Evolutionary conservation across 2,797 vertebrate genomes (phyloP).

Genomic region (Astyanax mexicanus): DNA sequence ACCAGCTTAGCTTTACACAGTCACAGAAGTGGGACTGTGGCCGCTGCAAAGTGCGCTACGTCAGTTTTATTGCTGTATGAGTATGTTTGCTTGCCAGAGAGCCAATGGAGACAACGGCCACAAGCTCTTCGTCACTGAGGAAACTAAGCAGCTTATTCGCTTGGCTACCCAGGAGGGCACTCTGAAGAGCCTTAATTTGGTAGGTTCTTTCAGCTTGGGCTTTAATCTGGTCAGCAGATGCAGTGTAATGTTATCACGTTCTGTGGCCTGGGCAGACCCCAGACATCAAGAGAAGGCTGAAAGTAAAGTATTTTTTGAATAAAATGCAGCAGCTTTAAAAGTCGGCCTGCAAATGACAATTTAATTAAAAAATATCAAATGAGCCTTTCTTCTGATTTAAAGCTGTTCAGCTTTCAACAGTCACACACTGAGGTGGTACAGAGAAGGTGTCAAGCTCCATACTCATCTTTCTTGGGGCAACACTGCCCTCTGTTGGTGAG

Average conservation of each 20-base stretch:
- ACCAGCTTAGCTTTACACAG: background rate
- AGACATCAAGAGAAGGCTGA: background rate
- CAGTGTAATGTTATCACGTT: conserved; percentile 9
- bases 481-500: conserved; percentile 43
- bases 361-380: background rate
- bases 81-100: conserved; percentile 6
- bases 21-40: background rate
- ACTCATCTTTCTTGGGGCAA: conserved; percentile 1
- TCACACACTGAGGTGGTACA: background rate
- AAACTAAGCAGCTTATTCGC: conserved; percentile 39
- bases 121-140: conserved; percentile 1
- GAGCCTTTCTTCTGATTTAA: background rate
- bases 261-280: background rate
- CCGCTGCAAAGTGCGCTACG: no score
- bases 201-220: conserved; percentile 27
- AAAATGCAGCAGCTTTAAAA: background rate
- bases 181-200: conserved; percentile 20
- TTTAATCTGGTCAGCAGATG: conserved; percentile 8
- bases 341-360: background rate
- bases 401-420: background rate
- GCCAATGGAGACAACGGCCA: conserved; percentile 10
- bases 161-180: conserved; percentile 23
- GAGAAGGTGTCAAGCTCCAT: background rate
- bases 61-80: background rate
- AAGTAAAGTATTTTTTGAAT: background rate